Percentiles rank a stretch among this genome's conserved stretches.
Conservation (phyloP, 1,140 invertebrate species). For the Drosophila prosaltans region DNA sequence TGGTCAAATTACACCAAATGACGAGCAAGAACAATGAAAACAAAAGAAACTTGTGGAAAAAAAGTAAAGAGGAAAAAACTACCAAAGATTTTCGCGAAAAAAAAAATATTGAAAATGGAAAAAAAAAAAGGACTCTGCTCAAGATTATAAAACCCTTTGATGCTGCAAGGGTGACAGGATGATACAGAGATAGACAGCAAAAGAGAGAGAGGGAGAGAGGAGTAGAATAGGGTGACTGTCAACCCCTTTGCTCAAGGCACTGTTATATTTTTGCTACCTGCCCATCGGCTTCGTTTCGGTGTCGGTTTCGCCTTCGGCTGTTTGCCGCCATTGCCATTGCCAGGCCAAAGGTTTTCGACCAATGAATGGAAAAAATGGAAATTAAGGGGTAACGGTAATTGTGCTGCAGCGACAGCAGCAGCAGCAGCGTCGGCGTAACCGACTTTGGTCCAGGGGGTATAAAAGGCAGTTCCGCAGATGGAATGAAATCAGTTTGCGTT, state of each 20-base stretch:
- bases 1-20: slow-evolving; percentile 49
- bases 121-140: slow-evolving; percentile 30
- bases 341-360: slow-evolving; percentile 6
- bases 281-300: not conserved
- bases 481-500: slow-evolving; percentile 71
- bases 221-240: slow-evolving; percentile 16
- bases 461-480: slow-evolving; percentile 49
- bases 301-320: slow-evolving; percentile 33
- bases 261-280: slow-evolving; percentile 5
- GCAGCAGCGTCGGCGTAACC: slow-evolving; percentile 31
- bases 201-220: not conserved
- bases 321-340: slow-evolving; percentile 61
- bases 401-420: not conserved
- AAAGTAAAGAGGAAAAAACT: slow-evolving; percentile 22
- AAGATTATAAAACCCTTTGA: slow-evolving; percentile 77
- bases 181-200: slow-evolving; percentile 5
- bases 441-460: slow-evolving; percentile 50
- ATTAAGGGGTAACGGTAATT: slow-evolving; percentile 14
- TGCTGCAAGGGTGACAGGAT: slow-evolving; percentile 2
- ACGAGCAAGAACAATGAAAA: slow-evolving; percentile 39
- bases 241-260: slow-evolving; percentile 60
- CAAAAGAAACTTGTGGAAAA: not conserved
- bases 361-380: slow-evolving; percentile 55
- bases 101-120: slow-evolving; percentile 36
- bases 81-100: slow-evolving; percentile 57